phyloP scores from a whole-genome alignment of 2,113 vertebrate genomes.

The Corythornis vintsioides region DNA sequence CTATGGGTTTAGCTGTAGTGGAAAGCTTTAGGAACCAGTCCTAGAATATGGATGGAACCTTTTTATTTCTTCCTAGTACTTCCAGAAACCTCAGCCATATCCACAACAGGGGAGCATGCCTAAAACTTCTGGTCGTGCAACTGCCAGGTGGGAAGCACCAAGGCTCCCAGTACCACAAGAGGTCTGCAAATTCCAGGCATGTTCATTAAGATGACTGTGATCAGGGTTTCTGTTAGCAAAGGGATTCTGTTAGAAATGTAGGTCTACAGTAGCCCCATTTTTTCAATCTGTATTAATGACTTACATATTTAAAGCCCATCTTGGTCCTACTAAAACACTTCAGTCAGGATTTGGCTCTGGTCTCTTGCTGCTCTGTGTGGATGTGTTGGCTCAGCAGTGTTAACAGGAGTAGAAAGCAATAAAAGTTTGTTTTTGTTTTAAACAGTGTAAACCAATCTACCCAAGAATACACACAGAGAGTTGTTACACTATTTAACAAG shows the following conservation, averaged over 20 bases:
- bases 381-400: conserved; percentile 6
- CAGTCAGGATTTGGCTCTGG: background rate
- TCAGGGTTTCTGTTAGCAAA: background rate
- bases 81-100: background rate
- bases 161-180: background rate
- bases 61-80: background rate
- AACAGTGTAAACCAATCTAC: conserved; percentile 18
- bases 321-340: background rate
- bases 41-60: background rate
- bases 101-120: background rate
- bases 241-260: background rate
- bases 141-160: background rate
- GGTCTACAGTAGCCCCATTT: background rate
- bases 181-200: background rate
- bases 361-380: background rate
- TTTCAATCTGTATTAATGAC: background rate
- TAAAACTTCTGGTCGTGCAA: background rate
- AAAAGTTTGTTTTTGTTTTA: conserved; percentile 56
- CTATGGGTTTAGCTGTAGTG: background rate
- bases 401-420: conserved; percentile 41
- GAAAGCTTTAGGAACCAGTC: background rate
- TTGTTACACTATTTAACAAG: conserved; percentile 51
- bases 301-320: background rate
- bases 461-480: conserved; percentile 1
- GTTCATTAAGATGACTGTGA: background rate